Conservation (phyloP, 1,140 invertebrate genomes). For the Steinernema feltiae region DNA sequence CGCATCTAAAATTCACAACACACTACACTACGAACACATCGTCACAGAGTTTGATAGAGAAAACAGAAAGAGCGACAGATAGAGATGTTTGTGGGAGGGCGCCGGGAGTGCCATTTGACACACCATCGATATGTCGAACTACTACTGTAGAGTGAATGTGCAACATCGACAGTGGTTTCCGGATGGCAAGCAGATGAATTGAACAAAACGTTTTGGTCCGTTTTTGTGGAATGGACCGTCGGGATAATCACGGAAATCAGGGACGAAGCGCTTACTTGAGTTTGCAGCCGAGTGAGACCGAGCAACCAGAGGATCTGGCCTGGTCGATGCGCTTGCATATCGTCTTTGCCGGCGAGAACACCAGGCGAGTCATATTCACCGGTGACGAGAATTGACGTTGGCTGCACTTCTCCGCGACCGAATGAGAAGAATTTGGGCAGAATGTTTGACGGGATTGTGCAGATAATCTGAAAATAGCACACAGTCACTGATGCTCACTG, state of each 20-base stretch:
- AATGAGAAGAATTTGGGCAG: conserved; percentile 56
- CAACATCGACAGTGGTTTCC: background rate
- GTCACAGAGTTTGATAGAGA: background rate
- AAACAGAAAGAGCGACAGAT: too few relatives aligned
- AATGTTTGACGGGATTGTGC: conserved; percentile 54
- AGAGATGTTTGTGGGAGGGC: too few relatives aligned
- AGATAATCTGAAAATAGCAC: conserved; percentile 43
- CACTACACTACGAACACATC: conserved; percentile 2
- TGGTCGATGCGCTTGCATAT: conserved; percentile 67
- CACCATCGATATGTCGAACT: background rate
- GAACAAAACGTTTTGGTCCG: background rate
- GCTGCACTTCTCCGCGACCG: conserved; percentile 53
- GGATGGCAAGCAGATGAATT: background rate
- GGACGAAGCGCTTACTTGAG: conserved; percentile 76
- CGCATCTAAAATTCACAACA: conserved; percentile 35
- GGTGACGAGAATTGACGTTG: conserved; percentile 54
- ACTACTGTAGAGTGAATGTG: background rate
- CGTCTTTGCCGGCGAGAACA: conserved; percentile 44
- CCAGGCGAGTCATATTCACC: conserved; percentile 56
- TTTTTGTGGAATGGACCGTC: conserved; percentile 7
- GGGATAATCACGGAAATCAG: conserved; percentile 13
- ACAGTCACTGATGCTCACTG: background rate
- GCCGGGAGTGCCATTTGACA: too few relatives aligned
- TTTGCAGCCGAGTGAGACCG: conserved; percentile 92
- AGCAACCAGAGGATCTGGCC: conserved; percentile 98